Conservation (phyloP, 2,797 vertebrate species). For the Parotocinclus haroldoi region DNA sequence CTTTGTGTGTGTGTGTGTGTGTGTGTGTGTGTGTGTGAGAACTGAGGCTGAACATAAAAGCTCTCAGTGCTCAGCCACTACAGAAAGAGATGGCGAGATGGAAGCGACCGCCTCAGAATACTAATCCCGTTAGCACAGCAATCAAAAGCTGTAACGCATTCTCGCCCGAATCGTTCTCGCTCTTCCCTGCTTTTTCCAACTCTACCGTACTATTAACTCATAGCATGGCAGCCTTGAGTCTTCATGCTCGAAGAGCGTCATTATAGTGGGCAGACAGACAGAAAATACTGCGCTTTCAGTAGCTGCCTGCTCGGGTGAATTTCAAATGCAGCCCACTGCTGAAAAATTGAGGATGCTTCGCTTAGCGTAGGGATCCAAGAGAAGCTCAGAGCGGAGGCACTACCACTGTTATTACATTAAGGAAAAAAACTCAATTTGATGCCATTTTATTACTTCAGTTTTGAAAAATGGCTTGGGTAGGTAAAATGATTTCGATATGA, state of each 20-base stretch:
- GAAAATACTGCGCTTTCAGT: not conserved
- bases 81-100: slow-evolving; percentile 60
- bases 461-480: slow-evolving; percentile 1
- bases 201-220: slow-evolving; percentile 13
- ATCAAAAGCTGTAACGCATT: slow-evolving; percentile 48
- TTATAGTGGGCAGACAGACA: slow-evolving; percentile 9
- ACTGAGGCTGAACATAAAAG: slow-evolving; percentile 68
- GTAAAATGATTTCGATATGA: slow-evolving; percentile 1
- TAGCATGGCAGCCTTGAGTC: slow-evolving; percentile 13
- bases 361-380: too few relatives aligned
- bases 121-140: slow-evolving; percentile 71
- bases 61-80: slow-evolving; percentile 71
- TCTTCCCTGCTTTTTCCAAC: slow-evolving; percentile 10
- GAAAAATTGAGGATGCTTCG: not conserved
- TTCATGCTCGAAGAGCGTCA: not conserved
- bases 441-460: slow-evolving; percentile 7
- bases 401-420: not conserved
- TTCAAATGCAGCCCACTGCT: slow-evolving; percentile 6
- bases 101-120: slow-evolving; percentile 69
- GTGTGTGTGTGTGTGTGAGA: slow-evolving; percentile 35
- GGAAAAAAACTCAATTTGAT: slow-evolving; percentile 10
- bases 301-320: not conserved
- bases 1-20: slow-evolving; percentile 36
- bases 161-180: slow-evolving; percentile 28
- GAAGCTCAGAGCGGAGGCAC: too few relatives aligned